Base-by-base conservation (phyloP, 2,888 invertebrate genomes). In the Sicus ferrugineus region DNA sequence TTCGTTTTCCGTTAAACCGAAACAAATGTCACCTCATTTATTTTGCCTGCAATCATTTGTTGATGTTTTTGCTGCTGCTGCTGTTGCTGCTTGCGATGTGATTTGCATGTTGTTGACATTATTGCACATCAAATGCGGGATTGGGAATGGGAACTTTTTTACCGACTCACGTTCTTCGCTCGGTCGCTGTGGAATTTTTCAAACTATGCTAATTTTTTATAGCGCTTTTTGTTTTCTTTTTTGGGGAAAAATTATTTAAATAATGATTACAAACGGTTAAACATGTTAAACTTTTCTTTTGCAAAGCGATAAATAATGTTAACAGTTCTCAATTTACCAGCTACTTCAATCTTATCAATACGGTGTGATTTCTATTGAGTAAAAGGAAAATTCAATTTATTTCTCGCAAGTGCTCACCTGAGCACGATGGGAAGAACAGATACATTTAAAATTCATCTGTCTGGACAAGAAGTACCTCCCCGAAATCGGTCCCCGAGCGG, bases 21-120 rank as follows among this genome's bases (percentile, higher is more conserved):
- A 68, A 68, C 68, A 71, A 71, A 71, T 71, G 65, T 52, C 52
- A 63, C 48, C 61, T 71, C 70, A 71, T 71, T 70, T 61, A 65
- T 71, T 65, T 65, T 14, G 23, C 46, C 58, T 28, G 46, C 70
- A 70, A 61, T 70, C 56, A 14, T 54, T 70, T 54, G n/a, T 66
- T 56, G 26, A 38, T 61, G 59, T 30, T 26, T 7, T 70, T 63
- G 48, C 30, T 69, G 52, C 34, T 56, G 61, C 30, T 38, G 16
- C 28, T 19, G n/a, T 56, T 58, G 56, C 19, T 31, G 16, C 16
- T 58, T 52, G 52, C 2, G n/a, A 4, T 19, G 23, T 23, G 56
- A 48, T 70, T 67, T 64, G 58, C 52, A 70, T 64, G 70, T 28
- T 70, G 67, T 67, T 59, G 67, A 67, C 70, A 70, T 70, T 67